These are phyloP conservation scores for Mustela nigripes DNA, from an alignment of 2,113 vertebrate genomes.

Conservation along the genomic window DNA sequence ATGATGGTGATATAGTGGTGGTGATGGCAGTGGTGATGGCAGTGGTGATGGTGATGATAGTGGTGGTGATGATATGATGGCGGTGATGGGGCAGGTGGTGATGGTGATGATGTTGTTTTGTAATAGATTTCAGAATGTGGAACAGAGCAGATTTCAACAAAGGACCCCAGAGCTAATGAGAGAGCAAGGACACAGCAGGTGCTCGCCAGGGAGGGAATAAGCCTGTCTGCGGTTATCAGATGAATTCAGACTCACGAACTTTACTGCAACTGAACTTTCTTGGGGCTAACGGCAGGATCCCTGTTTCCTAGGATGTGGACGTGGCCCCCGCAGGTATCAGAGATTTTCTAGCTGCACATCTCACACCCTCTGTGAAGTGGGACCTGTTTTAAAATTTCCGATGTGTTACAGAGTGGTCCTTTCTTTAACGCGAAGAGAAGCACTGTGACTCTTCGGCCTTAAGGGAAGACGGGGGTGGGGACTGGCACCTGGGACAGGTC, in stretches of 20 bases:
- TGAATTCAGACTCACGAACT: not conserved
- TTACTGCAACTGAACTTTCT: fast-evolving
- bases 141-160: not conserved
- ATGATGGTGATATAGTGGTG: fast-evolving
- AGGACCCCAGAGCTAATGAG: not conserved
- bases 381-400: not conserved
- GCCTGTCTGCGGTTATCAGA: not conserved
- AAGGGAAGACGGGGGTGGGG: no score
- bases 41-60: no score
- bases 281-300: not conserved
- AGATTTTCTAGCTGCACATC: not conserved
- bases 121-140: not conserved
- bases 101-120: not conserved
- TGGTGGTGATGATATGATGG: fast-evolving
- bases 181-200: fast-evolving
- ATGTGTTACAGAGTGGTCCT: not conserved
- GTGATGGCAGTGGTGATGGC: fast-evolving
- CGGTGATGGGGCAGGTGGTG: fast-evolving
- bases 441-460: fast-evolving
- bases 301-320: not conserved
- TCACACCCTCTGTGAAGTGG: not conserved
- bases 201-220: not conserved
- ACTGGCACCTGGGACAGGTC: not conserved
- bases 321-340: not conserved
- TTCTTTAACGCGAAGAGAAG: not conserved